Percentiles rank a stretch among this genome's conserved stretches.
These are phyloP conservation scores for Bubo scandiacus DNA, from an alignment of 2,113 vertebrate genomes.

Conservation along the genomic window DNA sequence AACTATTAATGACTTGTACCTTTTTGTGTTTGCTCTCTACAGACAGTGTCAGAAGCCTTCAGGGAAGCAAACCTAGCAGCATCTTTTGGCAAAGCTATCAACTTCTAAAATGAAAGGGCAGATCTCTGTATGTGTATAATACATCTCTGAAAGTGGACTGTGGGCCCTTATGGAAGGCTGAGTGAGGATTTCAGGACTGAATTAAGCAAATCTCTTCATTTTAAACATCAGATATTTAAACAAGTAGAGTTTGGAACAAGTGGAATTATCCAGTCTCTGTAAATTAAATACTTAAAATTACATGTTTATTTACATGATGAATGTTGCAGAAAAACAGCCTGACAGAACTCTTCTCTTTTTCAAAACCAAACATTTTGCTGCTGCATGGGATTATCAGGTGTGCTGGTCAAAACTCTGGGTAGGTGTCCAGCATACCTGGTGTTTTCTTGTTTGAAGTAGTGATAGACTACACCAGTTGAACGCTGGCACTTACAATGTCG, in stretches of 20 bases:
- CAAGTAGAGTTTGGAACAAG: constrained; percentile 55
- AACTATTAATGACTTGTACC: neutral
- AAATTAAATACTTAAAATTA: constrained; percentile 55
- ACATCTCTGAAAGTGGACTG: constrained; percentile 47
- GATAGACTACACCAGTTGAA: neutral
- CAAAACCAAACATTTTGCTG: constrained; percentile 5
- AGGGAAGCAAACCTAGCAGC: constrained; percentile 98
- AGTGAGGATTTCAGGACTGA: constrained; percentile 62
- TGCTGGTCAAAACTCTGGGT: neutral
- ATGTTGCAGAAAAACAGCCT: constrained; percentile 45
- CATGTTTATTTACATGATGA: constrained; percentile 41
- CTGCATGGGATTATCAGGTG: constrained; percentile 16
- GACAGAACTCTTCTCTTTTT: neutral
- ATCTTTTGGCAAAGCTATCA: constrained; percentile 97
- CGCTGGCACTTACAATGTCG: neutral
- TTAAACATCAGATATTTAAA: constrained; percentile 65
- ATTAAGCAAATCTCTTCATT: constrained; percentile 51
- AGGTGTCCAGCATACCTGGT: neutral
- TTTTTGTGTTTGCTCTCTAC: constrained; percentile 49
- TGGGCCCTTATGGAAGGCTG: constrained; percentile 41
- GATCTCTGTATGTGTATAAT: constrained; percentile 24
- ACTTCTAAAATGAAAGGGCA: constrained; percentile 82
- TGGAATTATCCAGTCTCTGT: constrained; percentile 52
- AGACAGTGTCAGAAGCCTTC: constrained; percentile 99
- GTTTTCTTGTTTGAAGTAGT: constrained; percentile 35